Conservation (phyloP, 2,888 invertebrate species). For the Melitaea athalia region DNA sequence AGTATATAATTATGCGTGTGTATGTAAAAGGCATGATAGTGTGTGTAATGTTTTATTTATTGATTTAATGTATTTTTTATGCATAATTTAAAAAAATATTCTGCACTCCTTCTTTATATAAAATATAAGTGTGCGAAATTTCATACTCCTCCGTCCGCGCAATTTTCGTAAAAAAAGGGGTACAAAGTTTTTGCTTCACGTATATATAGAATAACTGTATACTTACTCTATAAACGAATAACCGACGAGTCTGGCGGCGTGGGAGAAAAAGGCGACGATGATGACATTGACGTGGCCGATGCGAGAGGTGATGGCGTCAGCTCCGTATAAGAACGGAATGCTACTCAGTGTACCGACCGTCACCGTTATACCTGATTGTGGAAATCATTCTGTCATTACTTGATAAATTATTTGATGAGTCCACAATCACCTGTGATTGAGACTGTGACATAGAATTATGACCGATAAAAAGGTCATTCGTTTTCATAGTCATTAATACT, state of each 20-base stretch:
- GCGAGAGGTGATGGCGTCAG: constrained; percentile 90
- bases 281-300: constrained; percentile 93
- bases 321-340: constrained; percentile 91
- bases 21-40: too few species aligned
- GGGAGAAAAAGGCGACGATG: constrained; percentile 92
- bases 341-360: constrained; percentile 92
- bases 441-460: neutral
- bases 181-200: too few species aligned
- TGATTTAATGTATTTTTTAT: too few species aligned
- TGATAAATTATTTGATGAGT: neutral
- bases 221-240: constrained; percentile 93
- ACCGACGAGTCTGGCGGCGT: constrained; percentile 90
- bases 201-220: constrained; percentile 23
- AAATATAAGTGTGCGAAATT: constrained; percentile 13
- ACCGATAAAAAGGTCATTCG: neutral
- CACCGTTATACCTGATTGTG: constrained; percentile 86
- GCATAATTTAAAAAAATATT: too few species aligned
- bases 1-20: too few species aligned
- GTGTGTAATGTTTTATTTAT: too few species aligned
- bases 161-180: too few species aligned
- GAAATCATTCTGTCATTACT: neutral
- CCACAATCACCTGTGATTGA: neutral
- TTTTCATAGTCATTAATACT: too few species aligned
- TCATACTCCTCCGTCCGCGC: too few species aligned
- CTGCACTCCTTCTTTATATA: too few species aligned